A percentile compares a stretch with the other conserved stretches of the same genome.
phyloP scores from a whole-genome alignment of 2,888 invertebrate genomes.

The Formica aserva region DNA sequence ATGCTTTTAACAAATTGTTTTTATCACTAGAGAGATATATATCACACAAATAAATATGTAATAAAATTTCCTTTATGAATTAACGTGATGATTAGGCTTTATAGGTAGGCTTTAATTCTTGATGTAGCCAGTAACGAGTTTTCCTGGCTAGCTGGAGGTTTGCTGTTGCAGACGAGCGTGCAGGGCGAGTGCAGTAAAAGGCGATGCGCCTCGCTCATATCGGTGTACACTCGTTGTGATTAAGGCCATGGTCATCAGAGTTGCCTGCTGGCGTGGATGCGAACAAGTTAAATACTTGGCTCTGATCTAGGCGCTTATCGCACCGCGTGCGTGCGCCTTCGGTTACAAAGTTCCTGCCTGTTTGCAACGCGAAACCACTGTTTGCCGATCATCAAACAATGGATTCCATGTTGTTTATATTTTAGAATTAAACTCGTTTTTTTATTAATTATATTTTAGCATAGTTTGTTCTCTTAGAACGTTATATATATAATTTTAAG shows the following conservation, averaged over 20 bases:
- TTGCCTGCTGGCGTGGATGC: conserved; percentile 63
- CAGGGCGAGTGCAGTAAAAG: conserved; percentile 59
- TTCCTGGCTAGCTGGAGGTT: conserved; percentile 19
- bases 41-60: not conserved
- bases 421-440: not conserved
- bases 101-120: conserved; percentile 44
- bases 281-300: conserved; percentile 70
- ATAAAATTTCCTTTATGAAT: conserved; percentile 1
- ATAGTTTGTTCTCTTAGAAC: not conserved
- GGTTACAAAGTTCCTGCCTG: conserved; percentile 55
- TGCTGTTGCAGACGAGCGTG: not conserved
- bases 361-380: conserved; percentile 32
- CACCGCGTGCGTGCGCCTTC: conserved; percentile 32
- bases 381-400: conserved; percentile 28
- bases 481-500: not conserved
- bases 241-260: conserved; percentile 74
- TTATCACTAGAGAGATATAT: not conserved
- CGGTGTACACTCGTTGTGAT: conserved; percentile 68
- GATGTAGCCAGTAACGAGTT: conserved; percentile 28
- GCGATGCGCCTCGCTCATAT: conserved; percentile 68
- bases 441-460: not conserved
- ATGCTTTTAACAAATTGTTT: not conserved
- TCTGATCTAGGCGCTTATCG: conserved; percentile 69
- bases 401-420: not conserved
- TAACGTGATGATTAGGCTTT: conserved; percentile 50